Evolutionary conservation across 2,888 invertebrate species (phyloP), one percentile per base, ranked within the genome.

Genomic region (Cremastinae sp.): DNA sequence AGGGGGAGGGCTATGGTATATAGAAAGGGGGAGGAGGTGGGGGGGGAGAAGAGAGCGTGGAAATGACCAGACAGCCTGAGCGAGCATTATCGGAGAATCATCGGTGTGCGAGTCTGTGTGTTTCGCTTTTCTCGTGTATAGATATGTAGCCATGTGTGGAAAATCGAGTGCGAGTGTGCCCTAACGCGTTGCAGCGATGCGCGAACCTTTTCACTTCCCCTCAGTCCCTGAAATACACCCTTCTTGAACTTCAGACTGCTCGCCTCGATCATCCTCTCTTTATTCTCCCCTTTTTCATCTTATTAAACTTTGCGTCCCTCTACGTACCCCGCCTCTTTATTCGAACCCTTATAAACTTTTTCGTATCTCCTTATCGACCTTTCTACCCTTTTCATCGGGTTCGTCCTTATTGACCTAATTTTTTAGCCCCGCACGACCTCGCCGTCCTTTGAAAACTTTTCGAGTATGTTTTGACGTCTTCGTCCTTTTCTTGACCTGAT

Each of bases 161-260:
- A 53, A 9, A 34, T 34, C 47, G n/a, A 18, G 59, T 41, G 28
- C 68, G 36, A 18, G 18, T 28, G 22, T 59, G 45, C 64, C 36
- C 58, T 64, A 70, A 59, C 69, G 58, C 20, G 47, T 16, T 41
- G 20, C 64, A 65, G 64, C 65, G 59, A 70, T 70, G 64, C 69
- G 43, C 64, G 45, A 65, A 53, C 49, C 22, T 47, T 16, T 49
- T 28, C 8, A 16, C n/a, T 34, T 34, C 43, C 28, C 18, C 54
- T 66, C 45, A 38, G 18, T 28, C 38, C 45, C 43, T 59, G 28
- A 9, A 4, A 59, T 20, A 28, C 38, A 8, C 34, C 38, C 28
- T 43, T 22, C 36, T 22, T 16, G 10, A 28, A 20, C 49, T 28
- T 59, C 14, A 22, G 51, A 14, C 47, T 16, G 10, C 56, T 38